These are phyloP conservation scores for Cheirogaleus medius DNA, from an alignment of 2,113 vertebrate species.

Conservation along the genomic window DNA sequence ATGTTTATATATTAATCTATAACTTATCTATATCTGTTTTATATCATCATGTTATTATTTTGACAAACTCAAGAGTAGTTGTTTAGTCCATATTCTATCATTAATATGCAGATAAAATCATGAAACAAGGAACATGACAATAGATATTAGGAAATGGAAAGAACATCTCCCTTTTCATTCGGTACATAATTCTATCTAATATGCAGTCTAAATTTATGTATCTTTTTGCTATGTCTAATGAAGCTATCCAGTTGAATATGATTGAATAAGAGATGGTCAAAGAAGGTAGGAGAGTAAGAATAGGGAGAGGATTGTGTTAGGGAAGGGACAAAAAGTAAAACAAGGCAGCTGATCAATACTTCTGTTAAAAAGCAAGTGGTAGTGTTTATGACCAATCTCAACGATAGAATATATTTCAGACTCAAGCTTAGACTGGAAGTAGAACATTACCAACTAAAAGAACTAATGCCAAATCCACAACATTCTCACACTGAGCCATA, in stretches of 20 bases:
- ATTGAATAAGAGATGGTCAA: background rate
- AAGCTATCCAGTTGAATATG: background rate
- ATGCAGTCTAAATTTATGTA: background rate
- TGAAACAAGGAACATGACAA: background rate
- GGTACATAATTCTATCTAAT: background rate
- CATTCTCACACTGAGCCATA: background rate
- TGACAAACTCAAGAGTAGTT: slow-evolving; percentile 14
- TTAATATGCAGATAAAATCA: background rate
- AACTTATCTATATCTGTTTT: background rate
- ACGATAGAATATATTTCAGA: background rate
- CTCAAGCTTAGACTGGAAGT: background rate
- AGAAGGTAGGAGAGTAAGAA: background rate
- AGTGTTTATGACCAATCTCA: background rate
- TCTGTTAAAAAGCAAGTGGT: background rate
- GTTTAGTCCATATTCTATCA: background rate
- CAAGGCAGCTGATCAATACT: background rate
- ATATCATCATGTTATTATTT: slow-evolving; percentile 14
- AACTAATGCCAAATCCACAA: background rate
- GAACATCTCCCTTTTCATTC: background rate
- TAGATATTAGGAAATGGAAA: background rate
- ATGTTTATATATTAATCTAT: slow-evolving; percentile 2
- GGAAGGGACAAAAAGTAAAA: background rate
- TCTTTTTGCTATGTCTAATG: background rate
- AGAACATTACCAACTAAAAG: background rate
- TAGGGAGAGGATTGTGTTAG: background rate